A percentile compares a stretch with the other conserved stretches of the same genome.
Conservation (phyloP, 92 coral and sea anemone species). For the Epizoanthus rinbou region DNA sequence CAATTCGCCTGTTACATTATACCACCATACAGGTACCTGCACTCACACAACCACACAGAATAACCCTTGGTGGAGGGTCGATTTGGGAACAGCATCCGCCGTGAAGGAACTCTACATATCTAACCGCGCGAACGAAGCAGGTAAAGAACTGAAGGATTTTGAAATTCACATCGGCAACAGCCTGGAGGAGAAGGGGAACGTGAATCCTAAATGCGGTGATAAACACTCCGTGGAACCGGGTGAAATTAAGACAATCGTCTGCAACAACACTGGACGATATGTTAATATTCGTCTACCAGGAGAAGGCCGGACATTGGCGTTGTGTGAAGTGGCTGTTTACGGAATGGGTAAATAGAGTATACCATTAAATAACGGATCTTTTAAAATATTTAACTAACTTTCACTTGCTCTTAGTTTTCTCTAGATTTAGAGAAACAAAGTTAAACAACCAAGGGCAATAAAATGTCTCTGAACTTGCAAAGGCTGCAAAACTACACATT, state of each 20-base stretch:
- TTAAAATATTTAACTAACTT: too few species aligned
- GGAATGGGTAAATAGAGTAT: constrained; percentile 83
- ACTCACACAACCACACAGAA: constrained; percentile 65
- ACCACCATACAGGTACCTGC: constrained; percentile 63
- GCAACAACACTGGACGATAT: constrained; percentile 85
- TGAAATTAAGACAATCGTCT: constrained; percentile 74
- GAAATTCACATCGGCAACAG: constrained; percentile 92
- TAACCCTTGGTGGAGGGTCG: constrained; percentile 92
- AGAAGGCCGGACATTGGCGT: constrained; percentile 52
- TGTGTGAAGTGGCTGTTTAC: constrained; percentile 94
- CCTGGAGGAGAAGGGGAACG: constrained; percentile 73
- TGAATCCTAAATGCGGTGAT: constrained; percentile 67
- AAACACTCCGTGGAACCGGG: constrained; percentile 79
- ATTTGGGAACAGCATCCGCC: constrained; percentile 72
- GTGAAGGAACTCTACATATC: constrained; percentile 86
- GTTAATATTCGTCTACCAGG: constrained; percentile 78
- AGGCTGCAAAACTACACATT: too few species aligned
- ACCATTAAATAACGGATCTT: too few species aligned
- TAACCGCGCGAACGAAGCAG: constrained; percentile 61
- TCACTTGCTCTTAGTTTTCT: too few species aligned
- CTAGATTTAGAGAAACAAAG: too few species aligned
- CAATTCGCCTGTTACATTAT: not conserved
- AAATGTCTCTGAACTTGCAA: too few species aligned
- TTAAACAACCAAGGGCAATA: too few species aligned
- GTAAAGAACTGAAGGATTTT: constrained; percentile 70